These are phyloP conservation scores for Porites cylindrica DNA, from an alignment of 92 coral and sea anemone species.

Conservation along the genomic window DNA sequence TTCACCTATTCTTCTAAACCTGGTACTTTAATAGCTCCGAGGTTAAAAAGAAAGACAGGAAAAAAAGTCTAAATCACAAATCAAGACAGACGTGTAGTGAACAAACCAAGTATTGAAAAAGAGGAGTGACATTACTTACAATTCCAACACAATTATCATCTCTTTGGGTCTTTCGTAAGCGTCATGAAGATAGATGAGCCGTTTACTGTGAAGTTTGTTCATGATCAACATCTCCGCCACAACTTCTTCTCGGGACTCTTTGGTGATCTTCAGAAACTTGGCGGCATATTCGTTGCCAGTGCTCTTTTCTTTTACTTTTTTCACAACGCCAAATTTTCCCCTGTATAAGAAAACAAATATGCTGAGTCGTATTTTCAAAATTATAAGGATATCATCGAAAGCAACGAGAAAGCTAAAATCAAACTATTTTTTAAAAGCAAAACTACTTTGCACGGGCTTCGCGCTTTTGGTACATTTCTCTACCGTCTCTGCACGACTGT, in stretches of 20 bases:
- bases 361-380: not conserved
- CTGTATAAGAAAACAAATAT: not conserved
- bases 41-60: no score
- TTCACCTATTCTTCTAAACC: no score
- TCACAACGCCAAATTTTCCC: slow-evolving; percentile 94
- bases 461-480: no score
- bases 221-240: slow-evolving; percentile 95
- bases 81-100: no score
- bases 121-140: slow-evolving; percentile 67
- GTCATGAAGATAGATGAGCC: slow-evolving; percentile 92
- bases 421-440: no score
- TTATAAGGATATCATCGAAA: not conserved
- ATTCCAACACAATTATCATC: slow-evolving; percentile 92
- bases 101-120: no score
- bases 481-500: no score
- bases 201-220: slow-evolving; percentile 93
- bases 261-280: slow-evolving; percentile 89
- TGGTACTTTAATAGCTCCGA: no score
- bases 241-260: slow-evolving; percentile 94
- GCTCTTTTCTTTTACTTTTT: slow-evolving; percentile 89
- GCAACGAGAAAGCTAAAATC: no score
- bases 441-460: no score
- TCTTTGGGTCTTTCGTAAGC: slow-evolving; percentile 97
- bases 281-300: slow-evolving; percentile 92
- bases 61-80: no score